Evolutionary conservation across 2,888 invertebrate species (phyloP).

Genomic region (Drosophila antonietae): DNA sequence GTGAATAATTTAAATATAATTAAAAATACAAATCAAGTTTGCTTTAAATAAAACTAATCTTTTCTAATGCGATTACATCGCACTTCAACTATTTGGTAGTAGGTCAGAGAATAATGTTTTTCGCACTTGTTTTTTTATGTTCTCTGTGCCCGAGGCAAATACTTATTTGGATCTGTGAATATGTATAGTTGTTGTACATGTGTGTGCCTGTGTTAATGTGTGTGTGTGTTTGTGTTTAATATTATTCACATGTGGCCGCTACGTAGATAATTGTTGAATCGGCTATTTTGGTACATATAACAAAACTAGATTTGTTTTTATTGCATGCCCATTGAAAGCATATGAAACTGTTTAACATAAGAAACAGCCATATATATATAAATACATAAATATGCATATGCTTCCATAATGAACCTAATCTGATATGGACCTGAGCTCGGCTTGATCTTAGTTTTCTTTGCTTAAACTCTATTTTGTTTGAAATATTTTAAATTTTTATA

Average conservation of each 20-base stretch:
- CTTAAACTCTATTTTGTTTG: neutral
- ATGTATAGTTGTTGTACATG: constrained; percentile 4
- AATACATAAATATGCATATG: neutral
- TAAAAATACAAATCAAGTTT: neutral
- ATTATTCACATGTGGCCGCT: constrained; percentile 28
- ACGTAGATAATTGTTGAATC: constrained; percentile 33
- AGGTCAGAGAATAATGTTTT: constrained; percentile 15
- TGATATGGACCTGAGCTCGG: neutral
- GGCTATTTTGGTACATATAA: constrained; percentile 42
- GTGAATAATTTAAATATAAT: neutral
- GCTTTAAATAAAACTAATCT: neutral
- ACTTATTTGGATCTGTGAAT: constrained; percentile 2
- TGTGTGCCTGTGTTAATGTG: neutral
- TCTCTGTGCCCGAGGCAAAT: constrained; percentile 3
- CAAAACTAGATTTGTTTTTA: constrained; percentile 15
- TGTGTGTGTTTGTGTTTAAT: constrained; percentile 15
- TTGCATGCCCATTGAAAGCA: constrained; percentile 9
- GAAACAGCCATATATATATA: neutral
- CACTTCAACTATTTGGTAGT: constrained; percentile 7
- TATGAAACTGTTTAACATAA: constrained; percentile 3
- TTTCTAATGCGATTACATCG: neutral
- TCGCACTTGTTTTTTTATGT: constrained; percentile 38
- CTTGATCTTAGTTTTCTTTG: neutral
- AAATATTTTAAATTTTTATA: neutral
- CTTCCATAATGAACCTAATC: neutral